These are phyloP conservation scores for Nasonia longicornis DNA, from an alignment of 1,140 invertebrate genomes.

Conservation along the genomic window DNA sequence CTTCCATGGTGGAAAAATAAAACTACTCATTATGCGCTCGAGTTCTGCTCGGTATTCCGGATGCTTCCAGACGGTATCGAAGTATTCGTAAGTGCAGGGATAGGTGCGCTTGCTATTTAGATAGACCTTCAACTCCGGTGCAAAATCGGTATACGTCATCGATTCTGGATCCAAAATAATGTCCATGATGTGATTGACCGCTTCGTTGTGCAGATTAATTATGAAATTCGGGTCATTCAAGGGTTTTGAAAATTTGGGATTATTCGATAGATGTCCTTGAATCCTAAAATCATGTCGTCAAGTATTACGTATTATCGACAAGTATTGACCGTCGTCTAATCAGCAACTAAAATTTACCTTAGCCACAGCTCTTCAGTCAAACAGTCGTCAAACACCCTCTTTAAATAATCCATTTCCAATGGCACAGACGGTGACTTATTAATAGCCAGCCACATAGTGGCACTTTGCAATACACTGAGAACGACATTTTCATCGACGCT, in stretches of 20 bases:
- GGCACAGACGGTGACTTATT: conserved; percentile 69
- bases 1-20: conserved; percentile 63
- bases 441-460: conserved; percentile 72
- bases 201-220: conserved; percentile 75
- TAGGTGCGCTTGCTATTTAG: conserved; percentile 59
- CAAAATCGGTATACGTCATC: conserved; percentile 66
- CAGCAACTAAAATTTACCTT: conserved; percentile 56
- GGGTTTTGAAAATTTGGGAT: conserved; percentile 64
- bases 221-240: conserved; percentile 72
- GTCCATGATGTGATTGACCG: conserved; percentile 72
- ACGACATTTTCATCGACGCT: conserved; percentile 65
- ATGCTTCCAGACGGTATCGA: conserved; percentile 70
- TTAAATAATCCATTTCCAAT: conserved; percentile 73
- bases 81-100: conserved; percentile 71
- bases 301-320: neutral
- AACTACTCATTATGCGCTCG: conserved; percentile 53
- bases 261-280: conserved; percentile 68
- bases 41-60: conserved; percentile 56
- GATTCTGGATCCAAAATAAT: conserved; percentile 72
- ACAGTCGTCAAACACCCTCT: conserved; percentile 71
- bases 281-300: conserved; percentile 58
- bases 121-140: conserved; percentile 69
- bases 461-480: conserved; percentile 68
- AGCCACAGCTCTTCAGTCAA: conserved; percentile 77
- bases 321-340: neutral